Evolutionary conservation across 2,888 invertebrate genomes (phyloP), one percentile per base, ranked within the genome.

Genomic region (Melieria picta): DNA sequence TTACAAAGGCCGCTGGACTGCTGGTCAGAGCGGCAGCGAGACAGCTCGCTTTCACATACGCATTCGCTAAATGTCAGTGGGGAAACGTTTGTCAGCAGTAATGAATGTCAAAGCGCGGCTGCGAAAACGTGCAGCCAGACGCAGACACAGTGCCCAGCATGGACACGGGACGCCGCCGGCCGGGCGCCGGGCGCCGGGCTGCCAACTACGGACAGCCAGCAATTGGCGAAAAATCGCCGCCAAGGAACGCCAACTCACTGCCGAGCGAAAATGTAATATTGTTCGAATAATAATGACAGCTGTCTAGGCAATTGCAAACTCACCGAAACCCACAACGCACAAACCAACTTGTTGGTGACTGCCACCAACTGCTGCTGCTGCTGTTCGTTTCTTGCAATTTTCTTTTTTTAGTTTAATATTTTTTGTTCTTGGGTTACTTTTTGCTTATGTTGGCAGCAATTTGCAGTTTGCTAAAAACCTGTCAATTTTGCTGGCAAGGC

Each of bases 401-500:
- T 2, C 30, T 30, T 45, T 47, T 47, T n/a, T 64, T 42, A n/a
- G 42, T 5, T 4, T 52, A 3, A 43, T 52, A 6, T 52, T 52
- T 43, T 55, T 52, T 11, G 52, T 43, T 13, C 42, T 52, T 13
- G 43, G 30, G 61, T 16, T 46, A 47, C 13, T 0, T 46, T 45
- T 11, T 45, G 45, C 46, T 43, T 61, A 43, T 30, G 30, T 62
- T 11, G 43, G n/a, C n/a, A 13, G 45, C 3, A 47, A 56, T 5
- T 55, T 61, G 10, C 42, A 57, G 48, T 58, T 68, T 56, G 46
- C 56, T 47, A 30, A 65, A 61, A 57, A 55, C 56, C 65, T 68
- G 68, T 68, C 68, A 72, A 65, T 69, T 30, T 68, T 68, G 58
- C 46, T 68, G 61, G 52, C 46, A 68, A 47, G 42, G 30, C 30